Percentiles rank a stretch among this genome's conserved stretches.
Conservation (phyloP, 2,888 invertebrate species). For the Acanthosepion esculentum region DNA sequence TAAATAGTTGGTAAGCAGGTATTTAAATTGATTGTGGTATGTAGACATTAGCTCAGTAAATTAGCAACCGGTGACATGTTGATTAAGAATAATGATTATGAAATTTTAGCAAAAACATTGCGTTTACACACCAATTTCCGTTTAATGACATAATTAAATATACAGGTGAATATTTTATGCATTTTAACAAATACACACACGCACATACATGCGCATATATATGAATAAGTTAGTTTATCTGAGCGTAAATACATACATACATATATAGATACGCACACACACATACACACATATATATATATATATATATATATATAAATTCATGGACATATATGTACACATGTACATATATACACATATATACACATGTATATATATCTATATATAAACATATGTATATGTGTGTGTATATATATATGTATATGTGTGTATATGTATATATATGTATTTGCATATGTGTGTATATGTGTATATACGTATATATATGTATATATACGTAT, state of each 20-base stretch:
- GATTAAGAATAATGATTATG: neutral
- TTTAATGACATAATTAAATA: neutral
- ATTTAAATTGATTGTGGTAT: neutral
- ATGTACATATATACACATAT: no score
- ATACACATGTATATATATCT: neutral
- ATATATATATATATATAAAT: no score
- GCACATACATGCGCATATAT: neutral
- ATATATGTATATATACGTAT: neutral
- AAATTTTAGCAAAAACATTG: neutral
- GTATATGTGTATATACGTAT: neutral
- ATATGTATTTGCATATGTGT: neutral
- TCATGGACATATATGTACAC: no score
- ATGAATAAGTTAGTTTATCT: neutral
- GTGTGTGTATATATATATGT: neutral
- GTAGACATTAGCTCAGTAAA: neutral
- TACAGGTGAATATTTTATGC: neutral
- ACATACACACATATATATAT: no score
- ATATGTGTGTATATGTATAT: neutral
- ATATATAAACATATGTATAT: neutral
- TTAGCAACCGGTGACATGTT: neutral
- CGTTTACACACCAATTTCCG: neutral
- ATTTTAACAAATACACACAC: neutral
- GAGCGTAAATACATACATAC: no score
- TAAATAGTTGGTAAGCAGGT: neutral
- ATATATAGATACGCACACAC: no score